Evolutionary conservation across 2,888 invertebrate genomes (phyloP), one percentile per base, ranked within the genome.

Genomic region (Polyommatus icarus): DNA sequence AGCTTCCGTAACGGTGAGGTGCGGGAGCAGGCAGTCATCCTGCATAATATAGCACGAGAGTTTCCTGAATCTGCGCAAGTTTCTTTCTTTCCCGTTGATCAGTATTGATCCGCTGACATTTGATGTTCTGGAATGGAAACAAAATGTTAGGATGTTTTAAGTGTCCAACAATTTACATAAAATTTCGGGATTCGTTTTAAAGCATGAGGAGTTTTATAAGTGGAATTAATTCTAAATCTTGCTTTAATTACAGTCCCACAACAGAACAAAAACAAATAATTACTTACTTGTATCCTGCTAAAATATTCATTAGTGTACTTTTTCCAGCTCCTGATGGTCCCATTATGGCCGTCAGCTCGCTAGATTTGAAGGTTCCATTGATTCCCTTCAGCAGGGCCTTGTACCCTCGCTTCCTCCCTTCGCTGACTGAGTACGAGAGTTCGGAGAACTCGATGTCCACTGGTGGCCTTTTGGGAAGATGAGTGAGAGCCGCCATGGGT

Each of bases 11-110:
- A 99, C 98, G 0, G 98, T 97, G 46, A 99, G 95, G 88, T 98
- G 98, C 1, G 98, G 98, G 77, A 98, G 95, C 1, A 99, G 92
- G 81, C 97, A 97, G 89, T 98, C 98, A 85, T 98, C 98, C 88
- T 99, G 99, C 98, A 99, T 99, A 83, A 99, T 99, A 92, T 99
- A 99, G 87, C 98, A 98, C 18, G 98, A 98, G 91, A 98, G 96
- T 89, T 99, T 99, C 54, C 99, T 96, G 91, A 99, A 99, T 80
- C 97, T 95, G 61, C 98, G 95, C 71, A 98, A 94, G 90, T 98
- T 98, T 77, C 99, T 94, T 82, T 97, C 97, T 85, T 97, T 97
- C 73, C 98, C 98, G 87, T 99, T 98, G 84, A 99, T 98, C 78
- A 96, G 91, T 80, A 99, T 97, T 46, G 96, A 96, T 8, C 99